A percentile compares a stretch with the other conserved stretches of the same genome.
These are phyloP conservation scores for Phataginus tetradactyla DNA, from an alignment of 2,797 vertebrate species.

Conservation along the genomic window DNA sequence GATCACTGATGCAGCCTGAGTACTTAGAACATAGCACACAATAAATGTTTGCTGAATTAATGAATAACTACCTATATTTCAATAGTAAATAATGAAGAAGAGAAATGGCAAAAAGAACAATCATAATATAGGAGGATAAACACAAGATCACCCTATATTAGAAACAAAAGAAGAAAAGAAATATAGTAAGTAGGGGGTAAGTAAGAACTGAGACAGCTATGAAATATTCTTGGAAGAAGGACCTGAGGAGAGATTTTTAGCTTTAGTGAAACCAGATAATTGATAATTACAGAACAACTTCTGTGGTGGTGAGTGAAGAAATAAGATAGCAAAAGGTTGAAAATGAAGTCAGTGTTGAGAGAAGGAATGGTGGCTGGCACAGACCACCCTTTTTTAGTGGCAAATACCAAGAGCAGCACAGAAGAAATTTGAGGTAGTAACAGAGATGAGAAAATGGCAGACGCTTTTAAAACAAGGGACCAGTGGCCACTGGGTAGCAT, in stretches of 20 bases:
- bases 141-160: neutral
- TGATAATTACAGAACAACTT: neutral
- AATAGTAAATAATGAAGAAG: neutral
- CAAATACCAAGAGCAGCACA: neutral
- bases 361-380: neutral
- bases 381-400: neutral
- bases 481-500: neutral
- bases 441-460: neutral
- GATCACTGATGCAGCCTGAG: neutral
- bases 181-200: neutral
- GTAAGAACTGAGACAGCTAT: neutral
- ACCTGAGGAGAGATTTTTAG: neutral
- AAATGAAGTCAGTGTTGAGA: neutral
- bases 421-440: neutral
- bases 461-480: neutral
- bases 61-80: neutral
- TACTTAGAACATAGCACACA: neutral
- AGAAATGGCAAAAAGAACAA: neutral
- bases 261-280: neutral
- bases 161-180: neutral
- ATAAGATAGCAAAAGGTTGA: neutral
- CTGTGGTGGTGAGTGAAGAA: neutral
- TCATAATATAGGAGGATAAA: neutral
- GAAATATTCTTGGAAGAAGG: neutral
- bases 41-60: neutral